These are phyloP conservation scores for Sweltsa coloradensis DNA, from an alignment of 1,140 invertebrate genomes.

Conservation along the genomic window DNA sequence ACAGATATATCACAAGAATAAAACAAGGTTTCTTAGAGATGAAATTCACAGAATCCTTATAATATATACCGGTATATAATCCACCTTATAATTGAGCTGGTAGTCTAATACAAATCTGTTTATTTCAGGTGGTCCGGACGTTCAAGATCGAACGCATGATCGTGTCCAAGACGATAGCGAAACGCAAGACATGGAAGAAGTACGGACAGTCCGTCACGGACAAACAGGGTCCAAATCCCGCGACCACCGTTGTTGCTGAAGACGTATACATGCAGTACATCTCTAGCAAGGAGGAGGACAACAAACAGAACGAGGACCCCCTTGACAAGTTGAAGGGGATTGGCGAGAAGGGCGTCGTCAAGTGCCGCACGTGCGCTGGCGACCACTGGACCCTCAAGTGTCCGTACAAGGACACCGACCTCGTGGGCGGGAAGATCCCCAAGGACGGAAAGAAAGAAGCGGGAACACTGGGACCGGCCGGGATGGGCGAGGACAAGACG, in stretches of 20 bases:
- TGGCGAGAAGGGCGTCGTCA: slow-evolving; percentile 68
- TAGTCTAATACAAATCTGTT: slow-evolving; percentile 4
- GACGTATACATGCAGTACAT: slow-evolving; percentile 93
- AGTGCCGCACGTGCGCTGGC: slow-evolving; percentile 88
- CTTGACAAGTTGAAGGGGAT: slow-evolving; percentile 58
- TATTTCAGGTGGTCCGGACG: slow-evolving; percentile 49
- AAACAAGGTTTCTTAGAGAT: slow-evolving; percentile 11
- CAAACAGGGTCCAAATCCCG: slow-evolving; percentile 88
- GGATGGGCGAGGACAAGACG: slow-evolving; percentile 31
- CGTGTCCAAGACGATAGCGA: slow-evolving; percentile 86
- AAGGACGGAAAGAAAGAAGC: slow-evolving; percentile 17
- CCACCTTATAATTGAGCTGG: no score
- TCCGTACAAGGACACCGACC: slow-evolving; percentile 85
- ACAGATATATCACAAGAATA: slow-evolving; percentile 10
- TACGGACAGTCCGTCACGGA: slow-evolving; percentile 85
- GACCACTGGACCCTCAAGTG: slow-evolving; percentile 97
- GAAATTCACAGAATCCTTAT: no score
- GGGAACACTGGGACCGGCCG: not conserved
- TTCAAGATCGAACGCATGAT: slow-evolving; percentile 79
- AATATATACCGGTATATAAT: no score
- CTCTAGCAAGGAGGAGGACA: slow-evolving; percentile 73
- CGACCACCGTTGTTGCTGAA: slow-evolving; percentile 91
- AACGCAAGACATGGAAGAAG: slow-evolving; percentile 86
- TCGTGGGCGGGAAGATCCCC: slow-evolving; percentile 44
- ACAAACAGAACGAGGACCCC: slow-evolving; percentile 72